phyloP scores from a whole-genome alignment of 2,797 vertebrate genomes.

The Glyptemys insculpta region DNA sequence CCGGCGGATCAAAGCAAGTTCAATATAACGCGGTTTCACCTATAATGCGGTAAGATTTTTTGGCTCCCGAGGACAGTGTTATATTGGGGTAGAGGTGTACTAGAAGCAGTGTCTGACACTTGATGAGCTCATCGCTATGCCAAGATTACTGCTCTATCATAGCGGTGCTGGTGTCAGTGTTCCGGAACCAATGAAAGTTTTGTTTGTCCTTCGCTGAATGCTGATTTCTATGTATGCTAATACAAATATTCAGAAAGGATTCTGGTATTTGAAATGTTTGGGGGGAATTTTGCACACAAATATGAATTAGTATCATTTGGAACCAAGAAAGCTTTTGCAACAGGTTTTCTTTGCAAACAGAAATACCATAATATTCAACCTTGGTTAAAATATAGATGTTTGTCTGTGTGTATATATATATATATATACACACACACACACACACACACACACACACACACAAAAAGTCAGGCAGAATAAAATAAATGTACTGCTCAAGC shows the following conservation, averaged over 20 bases:
- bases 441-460: no score
- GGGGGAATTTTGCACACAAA: not conserved
- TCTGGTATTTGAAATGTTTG: not conserved
- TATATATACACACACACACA: no score
- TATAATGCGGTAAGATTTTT: no score
- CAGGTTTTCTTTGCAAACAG: not conserved
- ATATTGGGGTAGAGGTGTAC: not conserved
- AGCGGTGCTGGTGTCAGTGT: not conserved
- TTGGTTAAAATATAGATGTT: not conserved
- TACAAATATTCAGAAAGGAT: not conserved
- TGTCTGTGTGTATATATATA: rapidly evolving
- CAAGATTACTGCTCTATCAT: not conserved
- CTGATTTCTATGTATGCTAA: not conserved
- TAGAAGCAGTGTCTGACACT: not conserved
- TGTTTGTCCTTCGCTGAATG: not conserved
- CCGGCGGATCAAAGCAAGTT: no score
- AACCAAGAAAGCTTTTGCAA: not conserved
- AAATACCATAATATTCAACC: not conserved
- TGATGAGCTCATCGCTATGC: not conserved
- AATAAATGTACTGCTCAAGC: not conserved
- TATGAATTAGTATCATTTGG: not conserved
- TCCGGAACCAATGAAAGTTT: not conserved
- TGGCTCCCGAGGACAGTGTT: no score
- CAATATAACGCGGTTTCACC: no score
- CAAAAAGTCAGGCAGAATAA: not conserved